Evolutionary conservation across 1,140 invertebrate genomes (phyloP).

Genomic region (Drusus annulatus): DNA sequence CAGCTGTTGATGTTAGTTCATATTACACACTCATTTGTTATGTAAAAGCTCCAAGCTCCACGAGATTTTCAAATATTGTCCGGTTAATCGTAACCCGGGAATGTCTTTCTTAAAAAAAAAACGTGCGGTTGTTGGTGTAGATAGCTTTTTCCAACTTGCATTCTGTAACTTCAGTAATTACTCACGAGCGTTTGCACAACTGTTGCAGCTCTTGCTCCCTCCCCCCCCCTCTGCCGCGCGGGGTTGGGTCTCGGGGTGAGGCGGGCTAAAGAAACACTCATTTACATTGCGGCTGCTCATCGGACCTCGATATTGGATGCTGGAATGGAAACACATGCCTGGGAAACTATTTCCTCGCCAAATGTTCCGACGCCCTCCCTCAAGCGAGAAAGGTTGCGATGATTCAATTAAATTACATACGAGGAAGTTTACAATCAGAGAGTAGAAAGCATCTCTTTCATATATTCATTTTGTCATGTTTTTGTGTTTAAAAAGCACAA

Average conservation of each 20-base stretch:
- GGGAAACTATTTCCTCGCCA: neutral
- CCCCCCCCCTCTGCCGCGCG: neutral
- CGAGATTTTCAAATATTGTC: too few relatives aligned
- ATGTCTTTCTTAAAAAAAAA: too few relatives aligned
- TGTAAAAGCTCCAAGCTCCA: too few relatives aligned
- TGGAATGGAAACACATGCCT: neutral
- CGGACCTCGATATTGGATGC: conserved; percentile 22
- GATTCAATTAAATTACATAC: neutral
- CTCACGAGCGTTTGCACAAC: neutral
- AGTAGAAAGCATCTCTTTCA: too few relatives aligned
- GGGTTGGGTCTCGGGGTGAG: too few relatives aligned
- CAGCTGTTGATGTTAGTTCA: too few relatives aligned
- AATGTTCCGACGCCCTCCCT: neutral
- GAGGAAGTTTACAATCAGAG: neutral
- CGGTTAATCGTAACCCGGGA: too few relatives aligned
- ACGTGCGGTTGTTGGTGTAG: too few relatives aligned
- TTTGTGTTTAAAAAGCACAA: too few relatives aligned
- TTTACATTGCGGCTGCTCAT: conserved; percentile 26
- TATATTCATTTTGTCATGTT: too few relatives aligned
- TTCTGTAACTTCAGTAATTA: neutral
- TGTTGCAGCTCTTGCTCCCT: neutral
- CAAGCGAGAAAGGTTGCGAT: neutral
- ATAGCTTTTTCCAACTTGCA: too few relatives aligned
- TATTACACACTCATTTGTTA: too few relatives aligned
- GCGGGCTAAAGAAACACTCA: neutral